Conservation (phyloP, 2,113 vertebrate genomes). For the Sinocyclocheilus maitianheensis region DNA sequence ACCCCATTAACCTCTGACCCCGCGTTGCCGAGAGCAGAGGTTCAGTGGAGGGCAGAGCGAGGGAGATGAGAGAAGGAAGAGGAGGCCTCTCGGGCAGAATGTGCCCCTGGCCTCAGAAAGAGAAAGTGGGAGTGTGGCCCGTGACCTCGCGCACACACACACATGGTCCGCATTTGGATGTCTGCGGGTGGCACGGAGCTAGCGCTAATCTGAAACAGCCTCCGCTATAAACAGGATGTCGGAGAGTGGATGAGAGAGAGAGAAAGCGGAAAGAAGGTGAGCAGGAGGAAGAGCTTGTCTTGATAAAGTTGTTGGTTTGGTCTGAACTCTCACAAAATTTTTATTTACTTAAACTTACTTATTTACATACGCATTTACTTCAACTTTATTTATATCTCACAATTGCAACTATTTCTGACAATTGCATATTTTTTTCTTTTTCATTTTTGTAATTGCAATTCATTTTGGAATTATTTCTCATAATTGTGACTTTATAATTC, state of each 20-base stretch:
- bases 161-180: constrained; percentile 55
- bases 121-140: constrained; percentile 33
- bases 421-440: not conserved
- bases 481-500: not conserved
- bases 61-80: not conserved
- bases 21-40: not conserved
- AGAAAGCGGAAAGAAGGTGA: not conserved
- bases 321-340: not conserved
- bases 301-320: not conserved
- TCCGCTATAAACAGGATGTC: constrained; percentile 62
- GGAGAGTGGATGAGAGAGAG: constrained; percentile 25
- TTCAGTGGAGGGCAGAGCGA: constrained; percentile 22
- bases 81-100: constrained; percentile 4
- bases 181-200: constrained; percentile 60
- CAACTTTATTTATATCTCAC: not conserved
- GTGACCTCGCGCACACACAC: constrained; percentile 44
- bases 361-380: too few relatives aligned
- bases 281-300: not conserved
- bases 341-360: too few relatives aligned
- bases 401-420: not conserved
- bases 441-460: not conserved
- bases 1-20: constrained; percentile 51
- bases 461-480: not conserved
- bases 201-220: constrained; percentile 60
- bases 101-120: constrained; percentile 23